phyloP scores from a whole-genome alignment of 2,113 vertebrate genomes.

The Microcebus jonahi region DNA sequence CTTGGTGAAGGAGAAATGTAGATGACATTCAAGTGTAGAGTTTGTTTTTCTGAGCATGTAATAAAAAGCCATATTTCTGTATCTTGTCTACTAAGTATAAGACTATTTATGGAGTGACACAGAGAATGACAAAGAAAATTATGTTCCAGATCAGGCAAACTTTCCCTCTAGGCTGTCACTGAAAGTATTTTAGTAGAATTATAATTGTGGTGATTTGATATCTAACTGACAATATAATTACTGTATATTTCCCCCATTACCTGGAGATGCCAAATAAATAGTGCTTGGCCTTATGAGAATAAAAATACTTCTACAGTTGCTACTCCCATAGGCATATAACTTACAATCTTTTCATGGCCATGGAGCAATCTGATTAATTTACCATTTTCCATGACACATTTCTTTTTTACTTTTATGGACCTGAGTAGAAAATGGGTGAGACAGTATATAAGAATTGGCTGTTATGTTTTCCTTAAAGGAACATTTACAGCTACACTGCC shows the following conservation, averaged over 20 bases:
- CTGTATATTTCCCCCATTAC: not conserved
- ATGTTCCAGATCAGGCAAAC: not conserved
- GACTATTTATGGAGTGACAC: not conserved
- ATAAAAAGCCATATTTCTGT: not conserved
- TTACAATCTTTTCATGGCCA: not conserved
- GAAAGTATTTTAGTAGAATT: slow-evolving; percentile 25
- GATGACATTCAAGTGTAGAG: not conserved
- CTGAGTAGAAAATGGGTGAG: not conserved
- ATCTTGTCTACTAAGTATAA: not conserved
- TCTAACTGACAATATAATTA: slow-evolving; percentile 26
- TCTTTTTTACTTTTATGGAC: not conserved
- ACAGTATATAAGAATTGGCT: not conserved
- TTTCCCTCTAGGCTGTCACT: not conserved
- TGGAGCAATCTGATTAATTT: not conserved
- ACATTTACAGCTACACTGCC: not conserved
- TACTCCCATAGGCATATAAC: not conserved
- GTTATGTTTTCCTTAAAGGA: not conserved
- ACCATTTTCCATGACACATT: not conserved
- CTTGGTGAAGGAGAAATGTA: not conserved
- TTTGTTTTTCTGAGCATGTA: not conserved
- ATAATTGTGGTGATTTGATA: not conserved
- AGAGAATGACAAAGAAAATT: not conserved
- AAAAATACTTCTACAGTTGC: not conserved
- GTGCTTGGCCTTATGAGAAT: not conserved
- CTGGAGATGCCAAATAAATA: slow-evolving; percentile 5